Conservation (phyloP, 2,888 invertebrate species). For the Venustoraphidia nigricollis region DNA sequence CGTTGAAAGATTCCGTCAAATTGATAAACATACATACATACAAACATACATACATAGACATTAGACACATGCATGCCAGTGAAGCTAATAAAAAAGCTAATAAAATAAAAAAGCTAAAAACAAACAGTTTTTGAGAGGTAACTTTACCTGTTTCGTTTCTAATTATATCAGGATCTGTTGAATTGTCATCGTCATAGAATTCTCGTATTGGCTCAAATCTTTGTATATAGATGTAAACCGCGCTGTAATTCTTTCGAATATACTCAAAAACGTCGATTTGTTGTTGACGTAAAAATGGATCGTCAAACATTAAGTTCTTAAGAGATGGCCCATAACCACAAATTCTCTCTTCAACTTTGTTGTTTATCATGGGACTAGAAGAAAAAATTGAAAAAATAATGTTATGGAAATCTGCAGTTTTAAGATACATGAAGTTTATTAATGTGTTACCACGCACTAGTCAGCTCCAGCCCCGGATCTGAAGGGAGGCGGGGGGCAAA, state of each 20-base stretch:
- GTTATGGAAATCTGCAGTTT: no score
- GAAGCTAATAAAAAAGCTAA: no score
- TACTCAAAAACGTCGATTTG: constrained; percentile 39
- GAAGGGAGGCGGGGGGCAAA: no score
- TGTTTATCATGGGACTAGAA: constrained; percentile 64
- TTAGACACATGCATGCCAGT: no score
- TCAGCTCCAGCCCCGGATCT: no score
- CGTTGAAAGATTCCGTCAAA: no score
- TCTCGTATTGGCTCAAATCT: constrained; percentile 48
- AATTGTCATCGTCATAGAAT: constrained; percentile 54
- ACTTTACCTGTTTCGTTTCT: constrained; percentile 38
- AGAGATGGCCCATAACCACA: constrained; percentile 60
- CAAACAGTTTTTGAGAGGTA: neutral
- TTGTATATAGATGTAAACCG: constrained; percentile 43
- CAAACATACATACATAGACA: no score
- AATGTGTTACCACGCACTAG: no score
- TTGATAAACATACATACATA: no score
- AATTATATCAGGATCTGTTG: constrained; percentile 44
- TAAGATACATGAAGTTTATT: no score
- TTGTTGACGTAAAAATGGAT: constrained; percentile 37
- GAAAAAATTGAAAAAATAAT: neutral
- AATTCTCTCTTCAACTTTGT: constrained; percentile 60
- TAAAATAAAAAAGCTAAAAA: no score
- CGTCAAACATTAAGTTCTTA: constrained; percentile 50
- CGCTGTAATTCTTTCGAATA: constrained; percentile 43